A percentile compares a stretch with the other conserved stretches of the same genome.
Conservation (phyloP, 2,888 invertebrate genomes). For the Dryocosmus kuriphilus region DNA sequence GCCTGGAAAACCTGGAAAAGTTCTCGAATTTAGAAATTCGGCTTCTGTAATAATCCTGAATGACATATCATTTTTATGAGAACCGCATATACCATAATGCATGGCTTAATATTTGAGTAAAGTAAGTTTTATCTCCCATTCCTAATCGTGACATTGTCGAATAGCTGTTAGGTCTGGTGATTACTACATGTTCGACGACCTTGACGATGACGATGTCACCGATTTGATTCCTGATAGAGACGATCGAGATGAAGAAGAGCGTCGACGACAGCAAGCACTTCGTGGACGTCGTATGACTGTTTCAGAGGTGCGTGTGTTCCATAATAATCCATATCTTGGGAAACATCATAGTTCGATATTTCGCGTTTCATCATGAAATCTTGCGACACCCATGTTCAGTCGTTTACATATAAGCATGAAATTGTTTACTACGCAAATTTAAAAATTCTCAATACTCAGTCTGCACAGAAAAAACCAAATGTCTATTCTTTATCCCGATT, state of each 20-base stretch:
- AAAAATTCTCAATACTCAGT: not conserved
- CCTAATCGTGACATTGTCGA: not conserved
- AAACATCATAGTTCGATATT: not conserved
- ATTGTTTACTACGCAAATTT: not conserved
- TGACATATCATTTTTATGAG: not conserved
- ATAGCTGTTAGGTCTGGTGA: slow-evolving; percentile 98
- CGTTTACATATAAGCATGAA: not conserved
- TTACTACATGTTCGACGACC: slow-evolving; percentile 99
- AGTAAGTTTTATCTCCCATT: not conserved
- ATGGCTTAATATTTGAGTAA: slow-evolving; percentile 13
- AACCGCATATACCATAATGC: slow-evolving; percentile 4
- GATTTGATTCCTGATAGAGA: slow-evolving; percentile 82
- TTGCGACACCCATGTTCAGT: not conserved
- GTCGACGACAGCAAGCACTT: slow-evolving; percentile 68
- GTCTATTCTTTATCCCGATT: too few relatives aligned
- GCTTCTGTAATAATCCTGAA: too few relatives aligned
- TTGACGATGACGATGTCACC: slow-evolving; percentile 86
- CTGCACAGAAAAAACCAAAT: too few relatives aligned
- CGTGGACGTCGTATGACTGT: slow-evolving; percentile 78
- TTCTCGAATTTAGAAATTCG: too few relatives aligned
- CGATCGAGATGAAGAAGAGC: slow-evolving; percentile 80
- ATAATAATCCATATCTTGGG: not conserved
- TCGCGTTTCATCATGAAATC: not conserved
- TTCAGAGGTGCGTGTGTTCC: slow-evolving; percentile 58
- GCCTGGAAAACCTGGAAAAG: too few relatives aligned